Evolutionary conservation across 2,797 vertebrate species (phyloP), one percentile per base, ranked within the genome.

Genomic region (Sebastes nivosus): DNA sequence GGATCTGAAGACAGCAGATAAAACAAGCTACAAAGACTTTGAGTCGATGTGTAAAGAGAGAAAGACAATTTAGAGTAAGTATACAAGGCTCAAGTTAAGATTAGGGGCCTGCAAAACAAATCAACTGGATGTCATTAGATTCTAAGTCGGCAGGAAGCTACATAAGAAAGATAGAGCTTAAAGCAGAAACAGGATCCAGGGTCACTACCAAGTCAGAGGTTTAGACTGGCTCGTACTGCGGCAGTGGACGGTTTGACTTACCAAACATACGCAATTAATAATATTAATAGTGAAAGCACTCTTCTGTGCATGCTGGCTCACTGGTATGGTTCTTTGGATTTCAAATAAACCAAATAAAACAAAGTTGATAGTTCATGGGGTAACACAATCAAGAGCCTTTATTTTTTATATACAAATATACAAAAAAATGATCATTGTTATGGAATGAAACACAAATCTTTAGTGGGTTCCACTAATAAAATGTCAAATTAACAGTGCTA

Each of bases 351-450:
- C 4, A 0, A 52, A 14, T 6, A 72, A 58, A 81, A 13, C 4
- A 0, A 52, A 14, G 16, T 9, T 30, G 22, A 32, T 14, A 30
- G 8, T 65, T 61, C 8, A 38, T 46, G 61, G 58, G 13, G 2
- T 72, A 70, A 77, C 59, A 58, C 71, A 78, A 60, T 22, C 20
- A 67, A 77, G n/a, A 67, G 8, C 30, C 11, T 93, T 90, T 87
- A 84, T 70, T 89, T 76, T 58, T 75, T 58, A 82, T 63, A 79
- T 36, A 83, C 59, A 85, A 80, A 82, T 82, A 71, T 86, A 85
- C 2, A 88, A 87, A 89, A 90, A 81, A 20, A 8, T 72, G 7
- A 52, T 83, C 55, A 72, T 54, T 66, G 57, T 74, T 81, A 71
- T 54, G 75, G 79, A 93, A 87, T 88, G 78, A 36, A 80, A 80